Percentiles rank a stretch among this genome's conserved stretches.
phyloP scores from a whole-genome alignment of 2,113 vertebrate species.

The Excalfactoria chinensis region DNA sequence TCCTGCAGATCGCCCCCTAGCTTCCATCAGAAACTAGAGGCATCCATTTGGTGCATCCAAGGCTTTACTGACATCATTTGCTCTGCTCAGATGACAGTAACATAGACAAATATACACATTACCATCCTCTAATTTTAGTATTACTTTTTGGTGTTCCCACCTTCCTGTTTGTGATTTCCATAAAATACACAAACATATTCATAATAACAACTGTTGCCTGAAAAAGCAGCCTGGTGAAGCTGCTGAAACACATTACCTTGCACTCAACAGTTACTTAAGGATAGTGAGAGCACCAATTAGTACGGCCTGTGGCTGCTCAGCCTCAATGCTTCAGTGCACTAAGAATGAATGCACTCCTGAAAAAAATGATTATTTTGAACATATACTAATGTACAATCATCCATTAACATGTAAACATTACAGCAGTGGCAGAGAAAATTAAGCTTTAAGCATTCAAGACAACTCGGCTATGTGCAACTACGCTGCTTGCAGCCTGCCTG shows the following conservation, averaged over 20 bases:
- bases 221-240: not conserved
- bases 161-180: not conserved
- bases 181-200: not conserved
- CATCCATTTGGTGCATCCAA: not conserved
- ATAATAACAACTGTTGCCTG: not conserved
- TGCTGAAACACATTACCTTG: not conserved
- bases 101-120: not conserved
- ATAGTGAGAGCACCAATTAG: not conserved
- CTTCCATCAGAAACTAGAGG: not conserved
- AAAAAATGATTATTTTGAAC: slow-evolving; percentile 5
- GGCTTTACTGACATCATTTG: not conserved
- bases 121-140: not conserved
- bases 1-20: not conserved
- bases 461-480: not conserved
- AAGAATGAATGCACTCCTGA: not conserved
- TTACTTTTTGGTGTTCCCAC: not conserved
- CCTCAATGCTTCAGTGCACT: not conserved
- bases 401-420: not conserved
- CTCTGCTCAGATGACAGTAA: not conserved
- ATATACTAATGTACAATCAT: not conserved
- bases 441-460: not conserved
- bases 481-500: not conserved
- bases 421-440: not conserved
- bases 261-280: not conserved
- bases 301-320: not conserved